phyloP scores from a whole-genome alignment of 2,888 invertebrate species.

The Patella pellucida region DNA sequence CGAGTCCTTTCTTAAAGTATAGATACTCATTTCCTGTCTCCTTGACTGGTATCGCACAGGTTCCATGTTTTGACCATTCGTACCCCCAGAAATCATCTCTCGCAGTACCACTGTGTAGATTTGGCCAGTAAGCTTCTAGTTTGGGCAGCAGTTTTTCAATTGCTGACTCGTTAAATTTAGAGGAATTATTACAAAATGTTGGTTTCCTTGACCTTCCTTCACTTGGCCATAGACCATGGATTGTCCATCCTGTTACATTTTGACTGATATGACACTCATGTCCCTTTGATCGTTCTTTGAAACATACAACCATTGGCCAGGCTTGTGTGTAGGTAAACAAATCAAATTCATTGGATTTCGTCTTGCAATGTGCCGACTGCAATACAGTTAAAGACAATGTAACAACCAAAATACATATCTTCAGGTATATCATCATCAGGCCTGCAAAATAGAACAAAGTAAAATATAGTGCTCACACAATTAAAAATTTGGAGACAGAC shows the following conservation, averaged over 20 bases:
- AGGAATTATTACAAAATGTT: neutral
- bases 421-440: too few relatives aligned
- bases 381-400: neutral
- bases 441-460: too few relatives aligned
- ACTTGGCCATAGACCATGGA: neutral
- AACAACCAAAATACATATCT: neutral
- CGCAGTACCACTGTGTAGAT: neutral
- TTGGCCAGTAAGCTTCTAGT: neutral
- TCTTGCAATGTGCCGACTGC: too few relatives aligned
- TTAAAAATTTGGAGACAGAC: too few relatives aligned
- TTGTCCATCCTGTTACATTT: neutral
- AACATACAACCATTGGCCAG: neutral
- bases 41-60: neutral
- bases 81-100: neutral
- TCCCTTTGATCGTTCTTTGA: neutral
- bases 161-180: neutral
- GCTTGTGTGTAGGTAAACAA: neutral
- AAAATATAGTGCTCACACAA: too few relatives aligned
- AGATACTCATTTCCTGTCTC: neutral
- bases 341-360: too few relatives aligned
- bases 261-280: neutral
- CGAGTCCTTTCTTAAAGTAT: neutral
- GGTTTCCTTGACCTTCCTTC: neutral
- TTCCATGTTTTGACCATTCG: constrained; percentile 7
- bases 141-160: neutral